These are phyloP conservation scores for Cydia strobilella DNA, from an alignment of 1,140 invertebrate species.

Conservation along the genomic window DNA sequence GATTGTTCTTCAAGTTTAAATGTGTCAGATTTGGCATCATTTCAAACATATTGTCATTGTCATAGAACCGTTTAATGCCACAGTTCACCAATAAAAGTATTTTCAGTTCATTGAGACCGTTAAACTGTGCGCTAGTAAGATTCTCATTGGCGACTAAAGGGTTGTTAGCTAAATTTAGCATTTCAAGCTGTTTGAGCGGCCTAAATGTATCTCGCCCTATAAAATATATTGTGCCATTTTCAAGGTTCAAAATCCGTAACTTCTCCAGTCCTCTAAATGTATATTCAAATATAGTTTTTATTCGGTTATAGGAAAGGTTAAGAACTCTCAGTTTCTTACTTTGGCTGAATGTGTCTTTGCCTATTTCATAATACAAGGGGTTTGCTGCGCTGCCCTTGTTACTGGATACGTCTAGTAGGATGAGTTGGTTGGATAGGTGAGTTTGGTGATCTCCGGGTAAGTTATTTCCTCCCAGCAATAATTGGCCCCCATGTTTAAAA, in stretches of 20 bases:
- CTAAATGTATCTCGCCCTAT: slow-evolving; percentile 73
- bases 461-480: slow-evolving; percentile 77
- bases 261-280: slow-evolving; percentile 76
- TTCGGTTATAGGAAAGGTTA: slow-evolving; percentile 77
- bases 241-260: slow-evolving; percentile 73
- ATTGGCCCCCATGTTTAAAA: too few relatives aligned
- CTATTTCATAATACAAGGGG: slow-evolving; percentile 73
- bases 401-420: slow-evolving; percentile 75
- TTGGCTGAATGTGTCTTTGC: slow-evolving; percentile 58
- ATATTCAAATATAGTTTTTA: slow-evolving; percentile 71
- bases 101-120: slow-evolving; percentile 76
- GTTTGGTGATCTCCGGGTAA: slow-evolving; percentile 73
- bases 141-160: slow-evolving; percentile 66
- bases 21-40: slow-evolving; percentile 76
- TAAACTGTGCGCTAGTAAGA: slow-evolving; percentile 67
- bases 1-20: slow-evolving; percentile 77
- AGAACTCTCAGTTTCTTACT: slow-evolving; percentile 59
- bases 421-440: slow-evolving; percentile 69
- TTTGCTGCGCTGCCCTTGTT: slow-evolving; percentile 68
- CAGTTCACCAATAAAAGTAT: slow-evolving; percentile 76
- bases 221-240: slow-evolving; percentile 77
- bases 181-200: slow-evolving; percentile 65
- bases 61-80: slow-evolving; percentile 71
- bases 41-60: slow-evolving; percentile 77
- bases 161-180: slow-evolving; percentile 80